Percentiles rank a stretch among this genome's conserved stretches.
These are phyloP conservation scores for Psococerastis gibbosa DNA, from an alignment of 2,888 invertebrate genomes.

Conservation along the genomic window DNA sequence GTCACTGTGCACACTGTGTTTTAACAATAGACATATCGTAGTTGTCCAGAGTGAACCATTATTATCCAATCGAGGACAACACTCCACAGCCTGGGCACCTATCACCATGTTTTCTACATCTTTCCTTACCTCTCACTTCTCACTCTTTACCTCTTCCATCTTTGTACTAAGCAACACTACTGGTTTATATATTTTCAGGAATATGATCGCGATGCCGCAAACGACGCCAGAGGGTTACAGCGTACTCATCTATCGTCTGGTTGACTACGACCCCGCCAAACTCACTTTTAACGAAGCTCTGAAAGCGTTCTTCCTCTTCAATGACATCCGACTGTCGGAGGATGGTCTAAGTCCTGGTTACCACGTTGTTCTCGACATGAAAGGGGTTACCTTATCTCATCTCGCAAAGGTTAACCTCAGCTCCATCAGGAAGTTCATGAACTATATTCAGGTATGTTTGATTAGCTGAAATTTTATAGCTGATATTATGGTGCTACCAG, in stretches of 20 bases:
- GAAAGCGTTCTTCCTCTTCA: conserved; percentile 21
- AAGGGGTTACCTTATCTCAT: conserved; percentile 20
- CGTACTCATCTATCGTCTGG: conserved; percentile 20
- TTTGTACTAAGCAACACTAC: no score
- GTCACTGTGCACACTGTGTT: no score
- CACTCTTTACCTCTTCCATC: not conserved
- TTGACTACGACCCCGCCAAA: conserved; percentile 19
- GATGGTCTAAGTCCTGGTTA: conserved; percentile 20
- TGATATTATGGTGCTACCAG: no score
- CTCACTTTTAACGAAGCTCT: conserved; percentile 18
- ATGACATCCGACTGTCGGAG: conserved; percentile 21
- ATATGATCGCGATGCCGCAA: conserved; percentile 18
- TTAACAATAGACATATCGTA: no score
- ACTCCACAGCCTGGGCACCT: no score
- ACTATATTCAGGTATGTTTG: conserved; percentile 21
- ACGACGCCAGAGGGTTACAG: conserved; percentile 20
- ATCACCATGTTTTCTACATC: no score
- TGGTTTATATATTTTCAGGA: conserved; percentile 17
- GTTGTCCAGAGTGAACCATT: no score
- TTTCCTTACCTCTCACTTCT: no score
- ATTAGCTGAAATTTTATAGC: not conserved
- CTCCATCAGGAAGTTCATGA: conserved; percentile 20
- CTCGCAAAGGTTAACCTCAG: conserved; percentile 19
- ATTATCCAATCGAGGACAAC: no score
- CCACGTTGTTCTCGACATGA: conserved; percentile 21